Conservation (phyloP, 1,140 invertebrate species). For the Trissolcus basalis region DNA sequence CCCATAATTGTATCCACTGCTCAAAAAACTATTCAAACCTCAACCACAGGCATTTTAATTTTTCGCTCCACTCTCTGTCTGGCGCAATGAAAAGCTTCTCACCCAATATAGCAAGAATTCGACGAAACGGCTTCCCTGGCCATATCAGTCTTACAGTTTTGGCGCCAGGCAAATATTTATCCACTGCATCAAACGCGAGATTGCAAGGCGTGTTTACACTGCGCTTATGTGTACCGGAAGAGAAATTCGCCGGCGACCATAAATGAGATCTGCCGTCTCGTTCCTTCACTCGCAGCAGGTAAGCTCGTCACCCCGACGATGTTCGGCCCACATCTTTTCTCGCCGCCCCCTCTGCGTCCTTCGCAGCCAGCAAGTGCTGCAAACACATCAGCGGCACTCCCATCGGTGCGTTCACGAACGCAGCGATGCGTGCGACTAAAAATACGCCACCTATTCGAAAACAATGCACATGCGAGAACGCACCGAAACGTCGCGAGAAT, state of each 20-base stretch:
- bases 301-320: constrained; percentile 62
- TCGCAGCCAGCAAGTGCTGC: constrained; percentile 61
- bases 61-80: no score
- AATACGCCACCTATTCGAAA: constrained; percentile 14
- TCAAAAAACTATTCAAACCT: no score
- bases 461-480: constrained; percentile 46
- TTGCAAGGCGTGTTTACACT: no score
- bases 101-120: not conserved
- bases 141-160: constrained; percentile 5
- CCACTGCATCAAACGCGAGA: constrained; percentile 9
- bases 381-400: constrained; percentile 59
- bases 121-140: not conserved
- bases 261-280: constrained; percentile 56
- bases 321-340: constrained; percentile 56
- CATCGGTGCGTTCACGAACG: constrained; percentile 26
- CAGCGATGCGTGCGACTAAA: constrained; percentile 44
- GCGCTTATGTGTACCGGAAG: constrained; percentile 39
- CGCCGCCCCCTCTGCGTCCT: constrained; percentile 41
- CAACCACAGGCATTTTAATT: no score
- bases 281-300: constrained; percentile 63
- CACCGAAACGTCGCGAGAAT: constrained; percentile 58
- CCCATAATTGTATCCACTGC: no score
- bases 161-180: constrained; percentile 32
- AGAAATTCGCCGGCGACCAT: constrained; percentile 37
- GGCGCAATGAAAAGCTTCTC: no score